Percentiles rank a stretch among this genome's conserved stretches.
phyloP scores from a whole-genome alignment of 2,113 vertebrate species.

The Coptodon rendalli region DNA sequence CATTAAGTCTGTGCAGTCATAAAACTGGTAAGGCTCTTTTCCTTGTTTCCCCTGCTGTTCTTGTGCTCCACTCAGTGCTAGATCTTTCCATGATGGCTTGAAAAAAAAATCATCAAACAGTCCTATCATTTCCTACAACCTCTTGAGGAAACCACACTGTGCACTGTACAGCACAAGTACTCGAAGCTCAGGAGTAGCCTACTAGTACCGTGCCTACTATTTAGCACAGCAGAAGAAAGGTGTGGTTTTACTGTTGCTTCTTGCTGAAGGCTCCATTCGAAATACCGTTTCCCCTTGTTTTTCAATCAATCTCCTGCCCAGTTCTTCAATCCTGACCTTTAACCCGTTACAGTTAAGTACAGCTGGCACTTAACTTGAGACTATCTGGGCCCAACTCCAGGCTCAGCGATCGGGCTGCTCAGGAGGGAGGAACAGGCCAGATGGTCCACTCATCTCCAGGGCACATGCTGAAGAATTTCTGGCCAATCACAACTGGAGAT shows the following conservation, averaged over 20 bases:
- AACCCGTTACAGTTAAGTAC: conserved; percentile 36
- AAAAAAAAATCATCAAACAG: not conserved
- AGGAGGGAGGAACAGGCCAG: conserved; percentile 47
- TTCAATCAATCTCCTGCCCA: not conserved
- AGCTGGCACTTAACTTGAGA: conserved; percentile 41
- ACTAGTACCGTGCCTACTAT: not conserved
- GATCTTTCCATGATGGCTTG: conserved; percentile 6
- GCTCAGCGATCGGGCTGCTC: conserved; percentile 43
- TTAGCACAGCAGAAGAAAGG: not conserved
- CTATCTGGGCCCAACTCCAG: conserved; percentile 38
- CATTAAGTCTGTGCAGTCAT: not conserved
- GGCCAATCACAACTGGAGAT: conserved; percentile 55
- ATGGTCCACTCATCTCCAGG: conserved; percentile 57
- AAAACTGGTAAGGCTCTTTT: not conserved
- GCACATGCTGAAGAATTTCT: conserved; percentile 16
- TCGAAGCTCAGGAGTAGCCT: not conserved
- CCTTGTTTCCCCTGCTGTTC: not conserved
- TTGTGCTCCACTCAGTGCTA: not conserved
- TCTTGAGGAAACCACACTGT: not conserved
- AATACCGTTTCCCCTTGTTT: not conserved
- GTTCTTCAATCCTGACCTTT: conserved; percentile 23
- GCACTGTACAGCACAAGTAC: not conserved
- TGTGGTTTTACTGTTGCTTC: not conserved
- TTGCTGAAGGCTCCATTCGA: not conserved
- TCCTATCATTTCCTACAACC: not conserved